Evolutionary conservation across 2,113 vertebrate genomes (phyloP).

Genomic region (Pachycephala philippinensis): DNA sequence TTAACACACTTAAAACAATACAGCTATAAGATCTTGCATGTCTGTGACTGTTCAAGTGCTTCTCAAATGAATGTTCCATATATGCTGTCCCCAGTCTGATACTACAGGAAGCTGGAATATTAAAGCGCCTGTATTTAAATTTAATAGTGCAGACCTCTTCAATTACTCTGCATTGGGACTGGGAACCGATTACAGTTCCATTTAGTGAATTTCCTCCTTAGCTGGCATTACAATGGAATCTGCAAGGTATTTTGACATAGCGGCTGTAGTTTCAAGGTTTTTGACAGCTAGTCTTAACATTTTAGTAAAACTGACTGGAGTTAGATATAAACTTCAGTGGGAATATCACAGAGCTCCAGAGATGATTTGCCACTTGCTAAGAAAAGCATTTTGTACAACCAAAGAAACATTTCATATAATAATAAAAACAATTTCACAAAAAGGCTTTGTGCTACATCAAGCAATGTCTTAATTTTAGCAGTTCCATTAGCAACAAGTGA

Average conservation of each 20-base stretch:
- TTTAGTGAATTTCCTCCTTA: conserved; percentile 13
- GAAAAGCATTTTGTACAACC: not conserved
- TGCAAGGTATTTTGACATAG: not conserved
- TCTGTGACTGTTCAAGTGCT: not conserved
- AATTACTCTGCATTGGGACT: not conserved
- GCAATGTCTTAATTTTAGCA: not conserved
- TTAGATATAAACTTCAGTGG: not conserved
- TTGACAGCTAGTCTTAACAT: not conserved
- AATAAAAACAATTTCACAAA: not conserved
- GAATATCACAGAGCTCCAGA: not conserved
- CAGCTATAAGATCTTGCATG: not conserved
- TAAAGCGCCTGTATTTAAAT: conserved; percentile 10
- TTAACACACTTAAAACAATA: not conserved
- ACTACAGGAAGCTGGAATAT: not conserved
- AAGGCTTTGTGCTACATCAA: not conserved
- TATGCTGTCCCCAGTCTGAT: not conserved
- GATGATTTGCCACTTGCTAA: not conserved
- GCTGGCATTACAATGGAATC: not conserved
- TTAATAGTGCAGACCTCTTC: not conserved
- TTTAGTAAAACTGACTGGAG: not conserved
- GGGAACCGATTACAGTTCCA: not conserved
- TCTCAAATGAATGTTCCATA: not conserved
- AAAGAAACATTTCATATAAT: not conserved
- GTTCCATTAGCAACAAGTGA: not conserved
- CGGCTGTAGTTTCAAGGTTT: not conserved